Conservation (phyloP, 2,797 vertebrate species). For the Helicolenus hilgendorfi region DNA sequence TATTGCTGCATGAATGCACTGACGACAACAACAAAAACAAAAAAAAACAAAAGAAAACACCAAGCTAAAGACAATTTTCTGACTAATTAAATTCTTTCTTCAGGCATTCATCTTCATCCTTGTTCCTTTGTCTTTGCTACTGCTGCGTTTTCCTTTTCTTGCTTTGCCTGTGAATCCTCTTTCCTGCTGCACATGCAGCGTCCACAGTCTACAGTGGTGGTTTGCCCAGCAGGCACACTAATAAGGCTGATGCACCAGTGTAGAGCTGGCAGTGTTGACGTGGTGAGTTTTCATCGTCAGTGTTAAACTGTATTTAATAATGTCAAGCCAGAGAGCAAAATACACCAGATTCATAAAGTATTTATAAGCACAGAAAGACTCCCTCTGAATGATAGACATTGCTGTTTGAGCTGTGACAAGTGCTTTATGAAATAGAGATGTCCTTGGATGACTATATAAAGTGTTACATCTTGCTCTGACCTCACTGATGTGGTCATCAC, state of each 20-base stretch:
- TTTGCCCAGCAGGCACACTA: not conserved
- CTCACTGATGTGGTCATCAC: not conserved
- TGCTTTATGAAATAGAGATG: constrained; percentile 22
- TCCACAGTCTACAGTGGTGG: not conserved
- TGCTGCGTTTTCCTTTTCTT: not conserved
- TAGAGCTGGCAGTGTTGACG: constrained; percentile 3
- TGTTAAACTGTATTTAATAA: constrained; percentile 45
- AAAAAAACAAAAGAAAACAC: not conserved
- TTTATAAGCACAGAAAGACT: constrained; percentile 39
- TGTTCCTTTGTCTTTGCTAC: not conserved
- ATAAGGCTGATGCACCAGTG: constrained; percentile 21
- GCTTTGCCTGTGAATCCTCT: not conserved
- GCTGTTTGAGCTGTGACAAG: constrained; percentile 31
- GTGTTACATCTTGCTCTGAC: constrained; percentile 8
- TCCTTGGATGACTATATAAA: constrained; percentile 8
- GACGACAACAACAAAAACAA: not conserved
- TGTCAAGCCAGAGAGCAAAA: constrained; percentile 36
- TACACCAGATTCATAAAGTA: constrained; percentile 31
- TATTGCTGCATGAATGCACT: not conserved
- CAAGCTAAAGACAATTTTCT: not conserved
- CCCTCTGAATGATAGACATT: constrained; percentile 9
- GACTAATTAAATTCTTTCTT: constrained; percentile 1
- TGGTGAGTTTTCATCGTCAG: constrained; percentile 1
- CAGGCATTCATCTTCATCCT: not conserved
- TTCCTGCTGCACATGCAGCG: not conserved